These are phyloP conservation scores for Gnathonemus longibarbis DNA, from an alignment of 2,113 vertebrate species.

Conservation along the genomic window DNA sequence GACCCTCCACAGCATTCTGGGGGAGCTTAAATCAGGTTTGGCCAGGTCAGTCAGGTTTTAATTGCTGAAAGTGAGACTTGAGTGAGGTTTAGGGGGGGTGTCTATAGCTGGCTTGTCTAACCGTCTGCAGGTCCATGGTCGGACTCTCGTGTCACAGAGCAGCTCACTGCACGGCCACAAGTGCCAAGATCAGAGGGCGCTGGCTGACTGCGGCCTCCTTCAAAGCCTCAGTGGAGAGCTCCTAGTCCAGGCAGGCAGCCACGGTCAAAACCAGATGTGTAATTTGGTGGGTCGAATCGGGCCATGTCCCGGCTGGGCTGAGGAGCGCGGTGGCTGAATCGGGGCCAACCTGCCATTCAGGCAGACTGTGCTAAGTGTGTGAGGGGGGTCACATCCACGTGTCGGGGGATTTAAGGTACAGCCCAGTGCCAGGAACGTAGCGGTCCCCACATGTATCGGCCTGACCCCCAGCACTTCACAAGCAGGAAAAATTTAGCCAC, in stretches of 20 bases:
- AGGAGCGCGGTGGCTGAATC: constrained; percentile 6
- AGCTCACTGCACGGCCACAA: neutral
- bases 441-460: neutral
- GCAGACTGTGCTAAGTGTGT: neutral
- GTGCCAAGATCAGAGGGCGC: neutral
- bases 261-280: constrained; percentile 19
- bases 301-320: constrained; percentile 25
- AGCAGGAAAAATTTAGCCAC: neutral
- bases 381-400: neutral
- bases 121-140: neutral
- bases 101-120: neutral
- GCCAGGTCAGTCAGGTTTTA: neutral
- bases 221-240: neutral
- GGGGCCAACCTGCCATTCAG: neutral
- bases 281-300: constrained; percentile 30
- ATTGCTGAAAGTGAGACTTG: neutral
- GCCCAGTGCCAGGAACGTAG: neutral
- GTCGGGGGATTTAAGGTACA: neutral
- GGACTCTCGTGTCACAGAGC: neutral
- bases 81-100: neutral
- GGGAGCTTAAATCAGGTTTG: neutral
- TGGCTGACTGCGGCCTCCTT: neutral
- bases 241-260: constrained; percentile 7
- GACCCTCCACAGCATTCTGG: neutral
- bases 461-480: neutral